These are phyloP conservation scores for Pollachius pollachius DNA, from an alignment of 2,113 vertebrate genomes.

Conservation along the genomic window DNA sequence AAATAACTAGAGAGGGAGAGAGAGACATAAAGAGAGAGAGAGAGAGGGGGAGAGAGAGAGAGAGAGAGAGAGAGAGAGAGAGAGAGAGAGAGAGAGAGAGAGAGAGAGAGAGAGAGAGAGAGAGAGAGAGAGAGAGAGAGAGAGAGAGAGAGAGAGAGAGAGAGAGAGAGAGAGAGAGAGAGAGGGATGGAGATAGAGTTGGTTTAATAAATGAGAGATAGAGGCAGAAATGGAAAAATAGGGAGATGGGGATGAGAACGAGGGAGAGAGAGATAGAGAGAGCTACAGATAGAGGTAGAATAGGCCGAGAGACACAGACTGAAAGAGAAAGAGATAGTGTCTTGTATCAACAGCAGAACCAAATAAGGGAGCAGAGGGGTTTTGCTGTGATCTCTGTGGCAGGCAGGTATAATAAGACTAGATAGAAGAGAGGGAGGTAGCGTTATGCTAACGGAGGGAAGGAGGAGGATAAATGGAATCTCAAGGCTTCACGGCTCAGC, in stretches of 20 bases:
- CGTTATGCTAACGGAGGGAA: too few species aligned
- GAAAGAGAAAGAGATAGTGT: background rate
- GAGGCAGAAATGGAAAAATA: constrained; percentile 1
- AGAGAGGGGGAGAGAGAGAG: constrained; percentile 3
- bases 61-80: constrained; percentile 6
- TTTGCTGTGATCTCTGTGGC: too few species aligned
- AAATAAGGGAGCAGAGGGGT: too few species aligned
- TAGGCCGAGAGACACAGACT: background rate
- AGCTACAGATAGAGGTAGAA: background rate
- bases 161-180: constrained; percentile 1
- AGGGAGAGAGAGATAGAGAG: background rate
- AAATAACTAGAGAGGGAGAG: constrained; percentile 46
- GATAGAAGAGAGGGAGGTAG: too few species aligned
- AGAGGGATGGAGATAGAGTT: background rate
- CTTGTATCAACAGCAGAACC: background rate
- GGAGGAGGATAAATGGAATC: too few species aligned
- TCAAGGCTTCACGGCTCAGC: too few species aligned
- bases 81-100: background rate
- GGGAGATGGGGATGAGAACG: background rate
- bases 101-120: background rate
- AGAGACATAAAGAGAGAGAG: constrained; percentile 11
- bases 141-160: background rate
- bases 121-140: background rate
- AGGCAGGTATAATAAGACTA: too few species aligned
- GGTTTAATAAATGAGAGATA: background rate